A percentile compares a stretch with the other conserved stretches of the same genome.
These are phyloP conservation scores for Rutpela maculata DNA, from an alignment of 2,888 invertebrate genomes.

Conservation along the genomic window DNA sequence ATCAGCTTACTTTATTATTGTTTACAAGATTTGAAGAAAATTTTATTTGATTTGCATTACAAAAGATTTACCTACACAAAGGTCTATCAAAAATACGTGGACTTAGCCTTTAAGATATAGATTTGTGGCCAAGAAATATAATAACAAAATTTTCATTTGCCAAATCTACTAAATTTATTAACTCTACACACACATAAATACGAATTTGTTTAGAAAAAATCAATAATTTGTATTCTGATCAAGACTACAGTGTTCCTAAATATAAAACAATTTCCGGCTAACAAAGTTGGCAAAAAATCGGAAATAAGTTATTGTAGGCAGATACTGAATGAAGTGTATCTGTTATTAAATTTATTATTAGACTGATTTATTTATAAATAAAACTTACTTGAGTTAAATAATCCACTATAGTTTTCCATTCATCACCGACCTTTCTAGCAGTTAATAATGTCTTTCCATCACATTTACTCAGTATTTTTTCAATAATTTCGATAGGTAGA, in stretches of 20 bases:
- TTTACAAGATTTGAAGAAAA: too few relatives aligned
- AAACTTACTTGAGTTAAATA: constrained; percentile 68
- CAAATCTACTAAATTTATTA: constrained; percentile 19
- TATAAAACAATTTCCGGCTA: constrained; percentile 9
- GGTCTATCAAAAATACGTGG: background rate
- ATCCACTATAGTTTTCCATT: constrained; percentile 66
- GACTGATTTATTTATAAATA: constrained; percentile 29
- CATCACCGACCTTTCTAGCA: constrained; percentile 64
- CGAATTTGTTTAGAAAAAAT: background rate
- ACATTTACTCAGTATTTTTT: constrained; percentile 68
- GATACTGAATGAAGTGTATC: constrained; percentile 40
- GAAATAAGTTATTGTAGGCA: constrained; percentile 40
- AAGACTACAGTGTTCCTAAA: too few relatives aligned
- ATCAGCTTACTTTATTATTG: too few relatives aligned
- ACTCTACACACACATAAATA: background rate
- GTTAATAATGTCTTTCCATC: constrained; percentile 69
- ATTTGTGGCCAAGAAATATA: constrained; percentile 22
- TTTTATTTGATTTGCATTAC: too few relatives aligned
- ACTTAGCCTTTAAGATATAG: constrained; percentile 12
- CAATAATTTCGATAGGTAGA: constrained; percentile 70
- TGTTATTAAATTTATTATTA: constrained; percentile 39
- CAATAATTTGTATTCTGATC: background rate
- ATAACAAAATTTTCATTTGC: constrained; percentile 17
- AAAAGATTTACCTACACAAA: too few relatives aligned
- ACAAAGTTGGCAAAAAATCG: constrained; percentile 32